Evolutionary conservation across 2,113 vertebrate species (phyloP), one percentile per base, ranked within the genome.

Genomic region (Phylloscopus whistleri): DNA sequence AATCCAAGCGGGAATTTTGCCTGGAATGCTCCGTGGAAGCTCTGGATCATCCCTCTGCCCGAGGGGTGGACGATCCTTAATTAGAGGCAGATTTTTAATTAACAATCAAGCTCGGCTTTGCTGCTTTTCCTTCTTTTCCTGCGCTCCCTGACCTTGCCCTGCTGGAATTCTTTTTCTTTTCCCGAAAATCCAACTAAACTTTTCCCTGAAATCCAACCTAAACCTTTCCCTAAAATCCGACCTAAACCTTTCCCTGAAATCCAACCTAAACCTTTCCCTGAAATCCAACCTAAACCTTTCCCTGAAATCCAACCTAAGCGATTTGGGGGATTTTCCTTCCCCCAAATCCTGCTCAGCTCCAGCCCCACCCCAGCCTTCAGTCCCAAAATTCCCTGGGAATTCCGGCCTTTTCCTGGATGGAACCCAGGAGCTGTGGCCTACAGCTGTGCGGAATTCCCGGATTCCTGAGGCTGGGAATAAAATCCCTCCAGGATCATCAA

Each of bases 1-100:
- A 77, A 82, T 55, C 76, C 23, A 2, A 43, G 43, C 0, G 8
- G 55, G 53, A 52, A 5, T 39, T 62, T 8, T 0, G 3, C 7
- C 56, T 48, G 76, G n/a, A n/a, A 49, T 30, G 41, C 23, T 75
- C 64, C 19, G 0, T 1, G 33, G 77, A 27, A 39, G 56, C 5
- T 13, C 48, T 52, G 64, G 72, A 30, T 21, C 37, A 37, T 20
- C 33, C 46, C 48, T 6, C 27, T 27, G 48, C 39, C 48, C 4
- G 8, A 72, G 48, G 81, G 13, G 7, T 5, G 27, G 16, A 28
- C 64, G 27, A 8, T n/a, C 23, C n/a, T 39, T 48, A 23, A 46
- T 83, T 73, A 51, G 33, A 22, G 28, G 33, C 37, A 3, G 31
- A 8, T 21, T 66, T 51, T 80, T 30, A 49, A 91, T n/a, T 55